Evolutionary conservation across 2,797 vertebrate genomes (phyloP).

Genomic region (Sebastes vulpes): DNA sequence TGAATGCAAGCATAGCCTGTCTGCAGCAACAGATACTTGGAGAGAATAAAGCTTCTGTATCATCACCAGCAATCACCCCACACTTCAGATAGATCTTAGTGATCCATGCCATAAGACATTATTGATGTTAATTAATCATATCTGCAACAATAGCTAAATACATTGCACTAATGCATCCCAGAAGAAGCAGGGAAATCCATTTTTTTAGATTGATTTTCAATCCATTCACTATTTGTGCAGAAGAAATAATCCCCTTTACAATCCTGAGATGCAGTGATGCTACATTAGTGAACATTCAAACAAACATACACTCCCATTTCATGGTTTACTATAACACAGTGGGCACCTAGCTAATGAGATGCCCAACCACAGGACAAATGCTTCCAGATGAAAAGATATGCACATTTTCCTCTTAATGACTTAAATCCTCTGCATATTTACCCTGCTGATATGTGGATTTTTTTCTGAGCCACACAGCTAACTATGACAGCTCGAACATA

Average conservation of each 20-base stretch:
- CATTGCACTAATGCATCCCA: neutral
- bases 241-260: neutral
- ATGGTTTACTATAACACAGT: neutral
- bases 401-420: neutral
- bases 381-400: neutral
- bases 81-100: neutral
- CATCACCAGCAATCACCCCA: neutral
- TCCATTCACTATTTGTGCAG: neutral
- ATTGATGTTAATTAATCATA: neutral
- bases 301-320: neutral
- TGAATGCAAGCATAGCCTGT: constrained; percentile 14
- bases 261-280: neutral
- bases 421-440: neutral
- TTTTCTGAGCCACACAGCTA: neutral
- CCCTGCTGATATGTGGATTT: neutral
- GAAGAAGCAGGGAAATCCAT: neutral
- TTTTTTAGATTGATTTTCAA: neutral
- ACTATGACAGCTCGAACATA: neutral
- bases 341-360: neutral
- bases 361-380: neutral
- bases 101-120: neutral
- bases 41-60: constrained; percentile 10
- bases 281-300: neutral
- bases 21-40: constrained; percentile 4
- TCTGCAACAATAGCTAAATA: neutral